Evolutionary conservation across 2,888 invertebrate genomes (phyloP).

Genomic region (Neuroscelio doddi): DNA sequence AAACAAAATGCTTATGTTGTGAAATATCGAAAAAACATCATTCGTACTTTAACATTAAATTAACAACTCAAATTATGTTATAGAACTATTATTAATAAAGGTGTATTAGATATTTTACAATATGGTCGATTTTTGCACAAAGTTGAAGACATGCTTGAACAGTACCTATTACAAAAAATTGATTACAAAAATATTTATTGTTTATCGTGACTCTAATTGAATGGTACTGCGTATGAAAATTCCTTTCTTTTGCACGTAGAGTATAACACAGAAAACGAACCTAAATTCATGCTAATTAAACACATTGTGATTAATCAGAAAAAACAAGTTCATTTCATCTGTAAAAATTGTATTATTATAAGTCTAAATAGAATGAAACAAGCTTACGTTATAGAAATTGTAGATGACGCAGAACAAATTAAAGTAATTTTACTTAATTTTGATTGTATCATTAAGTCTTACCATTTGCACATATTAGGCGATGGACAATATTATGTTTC

Average conservation of each 20-base stretch:
- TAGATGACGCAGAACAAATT: no score
- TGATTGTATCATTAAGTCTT: no score
- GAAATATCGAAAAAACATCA: slow-evolving; percentile 9
- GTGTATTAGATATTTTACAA: neutral
- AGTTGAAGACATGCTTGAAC: neutral
- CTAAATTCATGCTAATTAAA: neutral
- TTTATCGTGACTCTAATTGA: neutral
- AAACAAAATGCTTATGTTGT: slow-evolving; percentile 11
- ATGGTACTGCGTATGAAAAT: neutral
- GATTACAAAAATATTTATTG: neutral
- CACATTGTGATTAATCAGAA: neutral
- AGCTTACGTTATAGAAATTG: no score
- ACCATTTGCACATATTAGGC: no score
- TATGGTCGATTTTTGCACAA: neutral
- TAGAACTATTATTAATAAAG: slow-evolving; percentile 4
- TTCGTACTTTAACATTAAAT: slow-evolving; percentile 7
- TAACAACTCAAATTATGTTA: slow-evolving; percentile 12
- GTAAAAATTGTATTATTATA: neutral
- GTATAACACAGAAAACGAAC: neutral
- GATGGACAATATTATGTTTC: no score
- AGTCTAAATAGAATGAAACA: no score
- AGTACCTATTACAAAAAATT: neutral
- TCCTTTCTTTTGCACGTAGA: neutral
- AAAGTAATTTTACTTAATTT: no score
- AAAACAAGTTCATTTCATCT: slow-evolving; percentile 1